These are phyloP conservation scores for Coleophora deauratella DNA, from an alignment of 2,888 invertebrate species.

Conservation along the genomic window DNA sequence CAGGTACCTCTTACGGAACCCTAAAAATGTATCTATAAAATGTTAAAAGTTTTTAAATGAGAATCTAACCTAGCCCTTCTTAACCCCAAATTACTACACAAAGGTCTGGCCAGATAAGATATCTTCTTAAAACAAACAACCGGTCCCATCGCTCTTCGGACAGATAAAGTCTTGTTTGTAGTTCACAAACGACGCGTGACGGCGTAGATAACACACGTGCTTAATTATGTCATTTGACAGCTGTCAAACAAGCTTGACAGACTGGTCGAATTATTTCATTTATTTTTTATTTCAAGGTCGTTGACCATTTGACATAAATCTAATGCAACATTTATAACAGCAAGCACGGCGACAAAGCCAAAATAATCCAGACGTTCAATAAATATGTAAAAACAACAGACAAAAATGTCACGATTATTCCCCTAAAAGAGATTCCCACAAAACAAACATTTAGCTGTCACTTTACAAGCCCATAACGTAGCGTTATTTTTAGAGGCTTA, in stretches of 20 bases:
- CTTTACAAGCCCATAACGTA: conserved; percentile 23
- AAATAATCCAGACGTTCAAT: neutral
- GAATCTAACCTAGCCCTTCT: neutral
- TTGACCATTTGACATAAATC: too few relatives aligned
- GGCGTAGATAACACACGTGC: conserved; percentile 6
- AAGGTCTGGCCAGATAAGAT: conserved; percentile 2
- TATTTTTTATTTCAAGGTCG: too few relatives aligned
- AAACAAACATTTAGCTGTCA: conserved; percentile 57
- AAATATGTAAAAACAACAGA: conserved; percentile 1
- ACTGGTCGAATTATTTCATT: too few relatives aligned
- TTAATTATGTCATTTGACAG: conserved; percentile 12
- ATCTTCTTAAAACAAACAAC: conserved; percentile 9
- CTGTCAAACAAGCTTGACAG: conserved; percentile 15
- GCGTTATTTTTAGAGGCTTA: conserved; percentile 51
- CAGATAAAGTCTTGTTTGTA: neutral
- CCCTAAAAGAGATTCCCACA: conserved; percentile 37
- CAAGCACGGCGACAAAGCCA: neutral
- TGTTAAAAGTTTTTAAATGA: too few relatives aligned
- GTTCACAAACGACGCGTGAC: conserved; percentile 2
- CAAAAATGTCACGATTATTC: conserved; percentile 30
- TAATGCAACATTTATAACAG: too few relatives aligned
- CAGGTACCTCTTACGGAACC: too few relatives aligned
- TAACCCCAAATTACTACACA: neutral
- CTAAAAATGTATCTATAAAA: too few relatives aligned
- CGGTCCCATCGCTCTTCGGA: neutral